Conservation (phyloP, 2,797 vertebrate genomes). For the Sarcoramphus papa region DNA sequence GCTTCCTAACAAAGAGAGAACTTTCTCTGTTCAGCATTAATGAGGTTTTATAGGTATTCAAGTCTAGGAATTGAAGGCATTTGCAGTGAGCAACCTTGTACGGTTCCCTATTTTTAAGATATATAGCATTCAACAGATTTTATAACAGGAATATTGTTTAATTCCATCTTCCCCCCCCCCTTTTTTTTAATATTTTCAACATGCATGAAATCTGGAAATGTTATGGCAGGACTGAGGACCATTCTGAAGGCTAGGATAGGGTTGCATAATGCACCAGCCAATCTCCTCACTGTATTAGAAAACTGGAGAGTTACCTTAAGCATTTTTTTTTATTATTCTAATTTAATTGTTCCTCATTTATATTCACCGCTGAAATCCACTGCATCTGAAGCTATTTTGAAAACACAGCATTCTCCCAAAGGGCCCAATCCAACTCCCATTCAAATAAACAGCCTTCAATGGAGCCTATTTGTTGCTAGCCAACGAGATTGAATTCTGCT, state of each 20-base stretch:
- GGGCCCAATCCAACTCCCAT: slow-evolving; percentile 49
- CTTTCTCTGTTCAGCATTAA: neutral
- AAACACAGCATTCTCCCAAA: slow-evolving; percentile 39
- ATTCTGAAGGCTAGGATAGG: neutral
- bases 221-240: neutral
- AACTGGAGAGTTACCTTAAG: neutral
- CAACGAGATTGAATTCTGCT: slow-evolving; percentile 56
- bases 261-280: neutral
- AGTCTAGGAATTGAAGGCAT: neutral
- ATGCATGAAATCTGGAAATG: neutral
- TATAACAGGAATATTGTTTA: neutral
- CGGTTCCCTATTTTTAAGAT: neutral
- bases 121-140: neutral
- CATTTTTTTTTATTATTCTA: neutral
- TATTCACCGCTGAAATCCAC: slow-evolving; percentile 38
- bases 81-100: neutral
- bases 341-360: slow-evolving; percentile 57
- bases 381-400: slow-evolving; percentile 45
- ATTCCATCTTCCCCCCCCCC: fast-evolving
- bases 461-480: slow-evolving; percentile 52
- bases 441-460: slow-evolving; percentile 63
- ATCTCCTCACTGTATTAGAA: neutral
- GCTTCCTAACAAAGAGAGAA: neutral
- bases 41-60: neutral
- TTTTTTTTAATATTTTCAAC: neutral